Percentiles rank a stretch among this genome's conserved stretches.
Evolutionary conservation across 2,113 vertebrate genomes (phyloP).

Genomic region (Murina feae): DNA sequence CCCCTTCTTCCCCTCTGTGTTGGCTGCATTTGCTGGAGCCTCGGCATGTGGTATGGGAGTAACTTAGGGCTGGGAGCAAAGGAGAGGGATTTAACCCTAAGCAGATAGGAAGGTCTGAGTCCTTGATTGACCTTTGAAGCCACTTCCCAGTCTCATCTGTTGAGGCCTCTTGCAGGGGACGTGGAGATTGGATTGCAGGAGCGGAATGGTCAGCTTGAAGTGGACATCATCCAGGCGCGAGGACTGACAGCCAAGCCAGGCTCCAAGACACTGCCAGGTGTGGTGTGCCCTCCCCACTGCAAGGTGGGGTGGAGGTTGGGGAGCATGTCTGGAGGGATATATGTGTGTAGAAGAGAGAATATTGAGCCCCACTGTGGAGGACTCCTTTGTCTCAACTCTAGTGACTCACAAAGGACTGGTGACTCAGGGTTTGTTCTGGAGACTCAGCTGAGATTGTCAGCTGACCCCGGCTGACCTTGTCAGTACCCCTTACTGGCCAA

Average conservation of each 20-base stretch:
- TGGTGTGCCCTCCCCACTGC: not conserved
- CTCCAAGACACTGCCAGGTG: slow-evolving; percentile 96
- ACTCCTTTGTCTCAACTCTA: not conserved
- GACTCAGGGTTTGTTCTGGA: not conserved
- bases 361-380: not conserved
- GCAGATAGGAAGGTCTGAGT: not conserved
- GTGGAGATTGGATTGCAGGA: slow-evolving; percentile 96
- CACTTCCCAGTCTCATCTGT: not conserved
- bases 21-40: not conserved
- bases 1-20: not conserved
- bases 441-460: not conserved
- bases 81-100: not conserved
- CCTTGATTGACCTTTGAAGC: not conserved
- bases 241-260: slow-evolving; percentile 95
- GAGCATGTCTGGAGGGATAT: not conserved
- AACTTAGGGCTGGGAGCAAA: not conserved
- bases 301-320: not conserved
- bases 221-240: slow-evolving; percentile 97
- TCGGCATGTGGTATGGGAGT: rapidly evolving
- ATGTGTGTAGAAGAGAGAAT: not conserved
- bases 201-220: slow-evolving; percentile 94
- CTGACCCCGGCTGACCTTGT: not conserved
- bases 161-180: slow-evolving; percentile 83
- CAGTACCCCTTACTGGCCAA: not conserved
- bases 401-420: not conserved